These are phyloP conservation scores for Aspidiotus rigidus DNA, from an alignment of 2,888 invertebrate genomes.

Conservation along the genomic window DNA sequence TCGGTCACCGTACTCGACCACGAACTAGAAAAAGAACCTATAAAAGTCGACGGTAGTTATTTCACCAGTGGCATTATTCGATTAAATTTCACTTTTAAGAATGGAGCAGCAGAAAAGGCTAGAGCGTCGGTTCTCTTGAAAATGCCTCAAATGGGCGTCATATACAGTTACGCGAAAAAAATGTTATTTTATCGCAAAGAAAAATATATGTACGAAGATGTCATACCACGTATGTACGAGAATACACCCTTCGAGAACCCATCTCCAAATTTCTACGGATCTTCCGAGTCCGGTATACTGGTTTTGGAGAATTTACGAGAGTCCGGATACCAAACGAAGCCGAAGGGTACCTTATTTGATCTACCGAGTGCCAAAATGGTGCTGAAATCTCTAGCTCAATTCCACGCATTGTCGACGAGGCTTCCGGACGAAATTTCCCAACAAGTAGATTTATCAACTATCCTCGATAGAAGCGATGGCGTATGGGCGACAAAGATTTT, in stretches of 20 bases:
- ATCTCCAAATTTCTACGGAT: not conserved
- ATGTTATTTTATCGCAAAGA: slow-evolving; percentile 3
- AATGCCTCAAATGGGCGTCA: too few relatives aligned
- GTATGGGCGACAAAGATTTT: too few relatives aligned
- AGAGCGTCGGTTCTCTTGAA: too few relatives aligned
- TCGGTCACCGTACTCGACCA: too few relatives aligned
- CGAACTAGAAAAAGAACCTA: too few relatives aligned
- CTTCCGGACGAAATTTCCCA: too few relatives aligned
- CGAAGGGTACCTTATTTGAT: not conserved
- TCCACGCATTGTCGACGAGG: not conserved
- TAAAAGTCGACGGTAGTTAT: too few relatives aligned
- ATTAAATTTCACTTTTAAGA: too few relatives aligned
- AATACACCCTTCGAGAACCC: not conserved
- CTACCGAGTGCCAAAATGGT: not conserved
- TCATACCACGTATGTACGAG: not conserved
- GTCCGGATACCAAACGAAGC: not conserved
- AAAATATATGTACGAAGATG: not conserved
- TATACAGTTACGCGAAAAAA: not conserved
- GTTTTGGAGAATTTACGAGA: not conserved
- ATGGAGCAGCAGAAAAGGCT: too few relatives aligned
- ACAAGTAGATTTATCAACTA: too few relatives aligned
- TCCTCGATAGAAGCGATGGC: too few relatives aligned
- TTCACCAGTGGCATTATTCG: too few relatives aligned
- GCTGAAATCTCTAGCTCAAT: not conserved
- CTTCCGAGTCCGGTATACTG: not conserved